phyloP scores from a whole-genome alignment of 2,797 vertebrate species.

The Hapalemur alaotrensis region DNA sequence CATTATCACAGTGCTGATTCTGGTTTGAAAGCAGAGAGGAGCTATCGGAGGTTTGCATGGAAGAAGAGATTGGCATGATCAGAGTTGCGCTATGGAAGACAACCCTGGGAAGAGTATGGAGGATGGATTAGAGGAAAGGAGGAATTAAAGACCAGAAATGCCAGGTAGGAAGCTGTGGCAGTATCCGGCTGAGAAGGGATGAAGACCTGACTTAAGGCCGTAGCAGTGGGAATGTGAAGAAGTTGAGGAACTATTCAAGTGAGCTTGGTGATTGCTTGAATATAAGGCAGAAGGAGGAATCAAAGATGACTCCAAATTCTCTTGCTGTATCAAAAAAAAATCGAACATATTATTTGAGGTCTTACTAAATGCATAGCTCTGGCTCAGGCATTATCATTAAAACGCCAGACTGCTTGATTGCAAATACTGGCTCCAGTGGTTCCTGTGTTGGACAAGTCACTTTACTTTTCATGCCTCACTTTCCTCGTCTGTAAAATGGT shows the following conservation, averaged over 20 bases:
- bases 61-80: neutral
- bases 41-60: neutral
- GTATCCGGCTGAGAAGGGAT: neutral
- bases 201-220: neutral
- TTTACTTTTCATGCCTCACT: neutral
- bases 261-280: neutral
- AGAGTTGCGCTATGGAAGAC: neutral
- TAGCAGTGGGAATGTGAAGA: neutral
- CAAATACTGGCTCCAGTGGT: neutral
- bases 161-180: neutral
- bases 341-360: neutral
- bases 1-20: neutral
- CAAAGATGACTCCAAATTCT: neutral
- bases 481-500: neutral
- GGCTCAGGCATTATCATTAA: neutral
- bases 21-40: neutral
- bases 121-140: neutral
- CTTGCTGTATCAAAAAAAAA: neutral
- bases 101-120: neutral
- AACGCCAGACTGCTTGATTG: neutral
- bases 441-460: neutral
- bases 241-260: neutral
- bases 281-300: neutral
- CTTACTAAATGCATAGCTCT: neutral
- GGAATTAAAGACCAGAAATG: neutral